Evolutionary conservation across 2,797 vertebrate species (phyloP), one percentile per base, ranked within the genome.

Genomic region (Hapalemur alaotrensis): DNA sequence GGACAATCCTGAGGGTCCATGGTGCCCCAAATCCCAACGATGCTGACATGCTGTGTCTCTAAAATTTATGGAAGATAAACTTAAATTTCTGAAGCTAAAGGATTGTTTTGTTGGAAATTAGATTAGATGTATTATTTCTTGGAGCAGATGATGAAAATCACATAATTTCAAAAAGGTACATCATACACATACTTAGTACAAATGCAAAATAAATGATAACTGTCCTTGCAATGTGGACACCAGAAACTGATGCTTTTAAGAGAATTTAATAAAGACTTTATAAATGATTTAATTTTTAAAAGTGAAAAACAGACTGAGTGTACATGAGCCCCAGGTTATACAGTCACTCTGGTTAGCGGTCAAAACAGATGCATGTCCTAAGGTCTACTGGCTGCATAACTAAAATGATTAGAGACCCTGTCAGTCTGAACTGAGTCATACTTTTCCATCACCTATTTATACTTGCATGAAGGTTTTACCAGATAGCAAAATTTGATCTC

Each of bases 331-430:
- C 54, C 14, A 2, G 4, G 3, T 8, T 2, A 30, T 41, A 2
- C 4, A 52, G 61, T 25, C 69, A 12, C 48, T 70, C 17, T 18
- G 7, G 13, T 5, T 35, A 17, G 91, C 38, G 25, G 69, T n/a
- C 41, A 18, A 18, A 57, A 23, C 28, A 50, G 54, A 43, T 23
- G 20, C 11, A 0, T 17, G 2, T 10, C 25, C 22, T 22, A 25
- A 69, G 54, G 30, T 20, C 5, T 3, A 5, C 59, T 11, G 22
- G 25, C 35, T 23, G 2, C 5, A 4, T 10, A 28, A 13, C n/a
- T 35, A 5, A 52, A 28, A 9, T 4, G 22, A 4, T 5, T 3
- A 20, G 25, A 52, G 1, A 1, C 30, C 3, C 0, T 0, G 0
- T 5, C 17, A 5, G n/a, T 15, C 13, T 35, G 30, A 18, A n/a